These are phyloP conservation scores for Petrolisthes cinctipes DNA, from an alignment of 2,888 invertebrate genomes.

Conservation along the genomic window DNA sequence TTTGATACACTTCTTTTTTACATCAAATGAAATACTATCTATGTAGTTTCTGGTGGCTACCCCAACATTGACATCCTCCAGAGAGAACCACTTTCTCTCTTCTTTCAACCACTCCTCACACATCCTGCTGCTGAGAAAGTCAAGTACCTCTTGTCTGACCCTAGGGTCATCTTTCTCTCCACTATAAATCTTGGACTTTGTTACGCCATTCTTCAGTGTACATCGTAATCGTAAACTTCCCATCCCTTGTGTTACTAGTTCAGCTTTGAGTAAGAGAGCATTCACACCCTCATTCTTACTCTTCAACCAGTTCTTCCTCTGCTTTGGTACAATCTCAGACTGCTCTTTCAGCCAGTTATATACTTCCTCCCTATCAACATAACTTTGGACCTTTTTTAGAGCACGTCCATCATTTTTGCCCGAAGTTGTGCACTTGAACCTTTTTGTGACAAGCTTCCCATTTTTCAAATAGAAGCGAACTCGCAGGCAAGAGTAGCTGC, in stretches of 20 bases:
- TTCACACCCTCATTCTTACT: conserved; percentile 26
- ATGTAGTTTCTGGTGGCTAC: conserved; percentile 21
- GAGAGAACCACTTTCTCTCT: conserved; percentile 23
- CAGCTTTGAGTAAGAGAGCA: conserved; percentile 23
- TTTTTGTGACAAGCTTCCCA: conserved; percentile 29
- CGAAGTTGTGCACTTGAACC: conserved; percentile 16
- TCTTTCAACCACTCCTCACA: conserved; percentile 37
- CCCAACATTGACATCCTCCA: conserved; percentile 18
- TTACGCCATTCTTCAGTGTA: conserved; percentile 29
- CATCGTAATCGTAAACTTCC: conserved; percentile 27
- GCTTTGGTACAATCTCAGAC: conserved; percentile 20
- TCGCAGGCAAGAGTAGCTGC: conserved; percentile 23
- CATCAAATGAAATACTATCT: conserved; percentile 24
- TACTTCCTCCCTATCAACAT: conserved; percentile 23
- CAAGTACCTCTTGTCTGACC: conserved; percentile 16
- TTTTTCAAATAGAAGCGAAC: conserved; percentile 38
- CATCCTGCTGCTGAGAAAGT: conserved; percentile 30
- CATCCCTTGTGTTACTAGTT: conserved; percentile 31
- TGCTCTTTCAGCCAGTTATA: conserved; percentile 15
- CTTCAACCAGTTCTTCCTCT: conserved; percentile 26
- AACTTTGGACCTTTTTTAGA: conserved; percentile 28
- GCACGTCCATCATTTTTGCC: conserved; percentile 22
- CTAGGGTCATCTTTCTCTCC: conserved; percentile 30
- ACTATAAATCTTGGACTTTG: conserved; percentile 33
- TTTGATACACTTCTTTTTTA: conserved; percentile 36